Conservation (phyloP, 2,113 vertebrate genomes). For the Gavia stellata region DNA sequence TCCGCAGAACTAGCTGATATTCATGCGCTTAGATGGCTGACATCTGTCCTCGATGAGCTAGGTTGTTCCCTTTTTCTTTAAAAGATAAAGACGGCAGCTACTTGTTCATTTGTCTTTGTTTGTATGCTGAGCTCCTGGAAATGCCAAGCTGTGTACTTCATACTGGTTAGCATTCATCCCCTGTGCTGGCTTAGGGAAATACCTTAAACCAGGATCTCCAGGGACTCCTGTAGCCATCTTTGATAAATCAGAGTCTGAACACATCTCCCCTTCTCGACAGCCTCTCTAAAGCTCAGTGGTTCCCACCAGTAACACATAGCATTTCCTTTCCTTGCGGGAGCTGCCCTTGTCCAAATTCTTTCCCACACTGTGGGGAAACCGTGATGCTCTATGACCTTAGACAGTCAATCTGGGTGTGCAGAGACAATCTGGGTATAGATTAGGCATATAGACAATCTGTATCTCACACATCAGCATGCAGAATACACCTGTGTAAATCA, state of each 20-base stretch:
- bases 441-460: background rate
- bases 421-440: rapidly evolving
- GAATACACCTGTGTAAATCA: background rate
- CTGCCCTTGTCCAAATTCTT: background rate
- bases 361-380: rapidly evolving
- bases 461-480: rapidly evolving
- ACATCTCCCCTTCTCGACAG: background rate
- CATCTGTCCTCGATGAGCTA: background rate
- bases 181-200: background rate
- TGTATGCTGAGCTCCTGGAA: background rate
- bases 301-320: background rate
- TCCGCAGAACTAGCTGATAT: background rate
- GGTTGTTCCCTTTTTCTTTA: background rate
- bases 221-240: background rate
- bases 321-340: background rate
- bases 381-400: rapidly evolving
- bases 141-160: background rate
- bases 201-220: background rate
- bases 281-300: background rate
- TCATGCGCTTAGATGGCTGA: background rate
- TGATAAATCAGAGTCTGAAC: background rate
- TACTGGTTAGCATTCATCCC: background rate
- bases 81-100: background rate
- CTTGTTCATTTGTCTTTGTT: background rate
- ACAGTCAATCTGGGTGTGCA: background rate